A percentile compares a stretch with the other conserved stretches of the same genome.
These are phyloP conservation scores for Malthinus flaveolus DNA, from an alignment of 2,888 invertebrate genomes.

Conservation along the genomic window DNA sequence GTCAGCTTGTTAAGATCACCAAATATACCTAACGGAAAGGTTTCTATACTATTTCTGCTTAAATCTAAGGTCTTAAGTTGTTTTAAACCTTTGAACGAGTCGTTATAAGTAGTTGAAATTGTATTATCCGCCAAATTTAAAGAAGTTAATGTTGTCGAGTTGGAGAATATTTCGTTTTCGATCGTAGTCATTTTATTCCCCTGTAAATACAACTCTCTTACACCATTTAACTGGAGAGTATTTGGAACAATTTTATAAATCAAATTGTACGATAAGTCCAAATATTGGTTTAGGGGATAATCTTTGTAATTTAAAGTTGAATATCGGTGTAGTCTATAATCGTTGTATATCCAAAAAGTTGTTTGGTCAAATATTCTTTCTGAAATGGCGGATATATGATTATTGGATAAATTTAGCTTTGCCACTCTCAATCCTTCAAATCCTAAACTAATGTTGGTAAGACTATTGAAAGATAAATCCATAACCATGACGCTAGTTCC, in stretches of 20 bases:
- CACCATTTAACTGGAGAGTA: constrained; percentile 9
- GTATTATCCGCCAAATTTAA: constrained; percentile 13
- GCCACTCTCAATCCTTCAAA: constrained; percentile 11
- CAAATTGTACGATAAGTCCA: constrained; percentile 17
- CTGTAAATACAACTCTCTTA: constrained; percentile 4
- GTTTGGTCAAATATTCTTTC: constrained; percentile 10
- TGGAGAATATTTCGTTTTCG: constrained; percentile 16
- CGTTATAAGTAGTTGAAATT: constrained; percentile 3
- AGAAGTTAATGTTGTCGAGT: background rate
- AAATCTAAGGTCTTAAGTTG: constrained; percentile 5
- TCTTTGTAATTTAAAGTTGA: background rate
- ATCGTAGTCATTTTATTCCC: constrained; percentile 13
- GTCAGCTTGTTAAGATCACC: constrained; percentile 7
- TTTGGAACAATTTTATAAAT: constrained; percentile 4
- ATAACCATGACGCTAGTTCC: constrained; percentile 2
- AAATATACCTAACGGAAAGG: constrained; percentile 9
- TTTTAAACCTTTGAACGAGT: constrained; percentile 14
- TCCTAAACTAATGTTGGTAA: constrained; percentile 2
- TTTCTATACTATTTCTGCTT: constrained; percentile 7
- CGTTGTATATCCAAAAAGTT: constrained; percentile 17
- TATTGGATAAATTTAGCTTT: constrained; percentile 18
- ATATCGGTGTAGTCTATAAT: no score
- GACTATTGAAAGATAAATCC: constrained; percentile 18
- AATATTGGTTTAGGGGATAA: background rate
- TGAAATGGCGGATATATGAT: constrained; percentile 12